phyloP scores from a whole-genome alignment of 2,113 vertebrate species.

The Mobula birostris region DNA sequence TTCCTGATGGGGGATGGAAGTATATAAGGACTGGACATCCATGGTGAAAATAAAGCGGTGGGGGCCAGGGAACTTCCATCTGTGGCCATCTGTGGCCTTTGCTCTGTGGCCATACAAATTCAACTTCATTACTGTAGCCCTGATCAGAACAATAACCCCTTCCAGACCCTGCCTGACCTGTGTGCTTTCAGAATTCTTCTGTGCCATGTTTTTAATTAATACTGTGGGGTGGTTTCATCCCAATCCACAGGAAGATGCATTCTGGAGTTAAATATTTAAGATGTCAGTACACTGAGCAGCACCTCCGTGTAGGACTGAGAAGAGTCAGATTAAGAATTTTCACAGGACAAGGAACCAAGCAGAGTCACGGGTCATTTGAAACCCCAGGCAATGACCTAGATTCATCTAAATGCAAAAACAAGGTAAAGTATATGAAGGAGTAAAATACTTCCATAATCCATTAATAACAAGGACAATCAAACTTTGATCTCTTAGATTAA shows the following conservation, averaged over 20 bases:
- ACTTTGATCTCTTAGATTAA: background rate
- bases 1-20: too few species aligned
- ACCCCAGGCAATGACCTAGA: background rate
- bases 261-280: background rate
- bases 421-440: background rate
- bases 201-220: background rate
- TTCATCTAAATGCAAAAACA: background rate
- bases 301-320: background rate
- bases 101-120: too few species aligned
- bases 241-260: background rate
- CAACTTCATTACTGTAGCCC: background rate
- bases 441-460: background rate
- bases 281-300: background rate
- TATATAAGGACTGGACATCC: too few species aligned
- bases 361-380: background rate
- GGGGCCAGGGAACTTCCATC: too few species aligned
- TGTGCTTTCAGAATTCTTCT: background rate
- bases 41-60: too few species aligned
- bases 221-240: background rate
- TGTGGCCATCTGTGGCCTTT: too few species aligned
- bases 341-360: background rate
- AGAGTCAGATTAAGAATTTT: background rate
- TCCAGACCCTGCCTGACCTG: background rate
- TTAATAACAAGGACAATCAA: background rate
- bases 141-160: too few species aligned